Evolutionary conservation across 1,140 invertebrate species (phyloP), one percentile per base, ranked within the genome.

Genomic region (Lepeophtheirus salmonis): DNA sequence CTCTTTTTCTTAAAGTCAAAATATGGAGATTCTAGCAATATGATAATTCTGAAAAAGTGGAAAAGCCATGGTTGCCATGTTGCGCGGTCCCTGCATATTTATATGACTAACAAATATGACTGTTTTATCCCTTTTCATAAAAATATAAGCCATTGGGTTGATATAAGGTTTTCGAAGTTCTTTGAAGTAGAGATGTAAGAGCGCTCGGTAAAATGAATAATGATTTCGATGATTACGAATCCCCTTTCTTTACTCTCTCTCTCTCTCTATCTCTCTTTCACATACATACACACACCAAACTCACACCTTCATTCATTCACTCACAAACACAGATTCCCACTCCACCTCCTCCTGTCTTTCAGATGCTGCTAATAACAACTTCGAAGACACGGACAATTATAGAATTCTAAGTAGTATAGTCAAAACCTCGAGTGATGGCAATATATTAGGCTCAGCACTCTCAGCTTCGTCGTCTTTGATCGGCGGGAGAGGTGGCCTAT

Each of bases 311-410:
- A 18, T 17, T 41, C 24, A 24, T 13, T 13, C 55, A 54, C 51
- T 23, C 63, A 62, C 58, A 64, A 61, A 62, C 26, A n/a, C 23
- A 58, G 14, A 58, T 21, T 10, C 30, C 6, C 30, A n/a, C n/a
- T n/a, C 30, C 30, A 41, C 30, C 30, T 10, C 30, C 6, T 41
- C 30, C 30, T 41, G 30, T 41, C 6, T 41, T 41, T 41, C 30
- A 41, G 30, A 41, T 41, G 30, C 30, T 10, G 30, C 30, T 10
- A 41, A 41, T 41, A 41, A 41, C 30, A 41, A 41, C 30, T 41
- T 41, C 30, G 30, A 41, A 41, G 30, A 41, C 30, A 41, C 30
- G 30, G 30, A 41, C n/a, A 41, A 41, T 41, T 10, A 10, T 41
- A 41, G n/a, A 41, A 41, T 10, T 41, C n/a, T 10, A n/a, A n/a